Evolutionary conservation across 2,797 vertebrate genomes (phyloP).

Genomic region (Hippopotamyrus pictus): DNA sequence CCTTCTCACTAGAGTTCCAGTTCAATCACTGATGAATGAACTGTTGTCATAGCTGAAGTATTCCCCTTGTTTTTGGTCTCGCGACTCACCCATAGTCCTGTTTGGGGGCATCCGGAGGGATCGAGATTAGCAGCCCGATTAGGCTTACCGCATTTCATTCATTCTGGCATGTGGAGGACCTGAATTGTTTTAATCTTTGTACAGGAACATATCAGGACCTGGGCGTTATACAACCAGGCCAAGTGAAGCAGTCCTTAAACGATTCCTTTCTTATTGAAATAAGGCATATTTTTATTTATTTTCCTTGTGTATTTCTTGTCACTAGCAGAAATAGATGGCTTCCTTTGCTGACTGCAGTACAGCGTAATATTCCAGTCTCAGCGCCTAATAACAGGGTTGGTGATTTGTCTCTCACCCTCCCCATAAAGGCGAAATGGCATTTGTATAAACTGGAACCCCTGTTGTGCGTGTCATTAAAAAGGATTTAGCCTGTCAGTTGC

Average conservation of each 20-base stretch:
- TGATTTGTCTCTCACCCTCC: slow-evolving; percentile 50
- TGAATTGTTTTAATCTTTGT: neutral
- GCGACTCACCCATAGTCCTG: neutral
- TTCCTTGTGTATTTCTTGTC: neutral
- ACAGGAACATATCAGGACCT: neutral
- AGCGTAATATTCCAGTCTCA: slow-evolving; percentile 47
- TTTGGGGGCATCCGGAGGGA: neutral
- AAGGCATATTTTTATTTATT: neutral
- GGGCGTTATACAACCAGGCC: neutral
- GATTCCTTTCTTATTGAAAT: neutral
- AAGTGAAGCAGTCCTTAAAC: neutral
- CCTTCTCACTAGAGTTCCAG: neutral
- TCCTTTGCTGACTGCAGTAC: slow-evolving; percentile 23
- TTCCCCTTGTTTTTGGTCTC: neutral
- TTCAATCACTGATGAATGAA: neutral
- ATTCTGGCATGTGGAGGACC: neutral
- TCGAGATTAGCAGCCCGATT: neutral
- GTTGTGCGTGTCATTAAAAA: slow-evolving; percentile 49
- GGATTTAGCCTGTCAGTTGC: slow-evolving; percentile 51
- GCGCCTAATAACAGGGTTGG: slow-evolving; percentile 50
- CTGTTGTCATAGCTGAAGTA: neutral
- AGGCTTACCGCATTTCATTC: neutral
- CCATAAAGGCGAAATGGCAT: slow-evolving; percentile 44
- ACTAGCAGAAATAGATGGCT: neutral
- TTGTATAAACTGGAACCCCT: slow-evolving; percentile 43